These are phyloP conservation scores for Bubo scandiacus DNA, from an alignment of 2,113 vertebrate genomes.

Conservation along the genomic window DNA sequence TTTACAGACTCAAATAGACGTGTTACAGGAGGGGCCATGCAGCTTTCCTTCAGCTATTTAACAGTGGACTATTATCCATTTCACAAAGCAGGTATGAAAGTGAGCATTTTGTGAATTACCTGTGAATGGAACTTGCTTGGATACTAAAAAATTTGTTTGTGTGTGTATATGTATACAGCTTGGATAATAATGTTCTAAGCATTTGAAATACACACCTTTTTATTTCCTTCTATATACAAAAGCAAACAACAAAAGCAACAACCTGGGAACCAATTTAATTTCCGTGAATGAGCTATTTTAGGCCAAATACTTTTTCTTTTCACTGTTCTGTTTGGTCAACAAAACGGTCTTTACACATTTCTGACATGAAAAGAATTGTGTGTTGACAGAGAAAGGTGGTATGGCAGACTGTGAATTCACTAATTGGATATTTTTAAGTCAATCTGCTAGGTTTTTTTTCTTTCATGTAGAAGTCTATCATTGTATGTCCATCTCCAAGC, in stretches of 20 bases:
- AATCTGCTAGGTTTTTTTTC: neutral
- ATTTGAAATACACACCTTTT: neutral
- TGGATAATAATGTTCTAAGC: neutral
- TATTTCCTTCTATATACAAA: neutral
- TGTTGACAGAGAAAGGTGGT: neutral
- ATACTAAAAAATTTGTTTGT: neutral
- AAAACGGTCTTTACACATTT: neutral
- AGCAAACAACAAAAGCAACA: neutral
- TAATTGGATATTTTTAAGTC: neutral
- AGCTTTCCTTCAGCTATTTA: slow-evolving; percentile 92
- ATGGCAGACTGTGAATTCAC: neutral
- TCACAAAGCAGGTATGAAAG: slow-evolving; percentile 90
- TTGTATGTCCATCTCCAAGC: neutral
- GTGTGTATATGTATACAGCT: neutral
- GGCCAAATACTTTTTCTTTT: neutral
- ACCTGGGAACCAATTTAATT: neutral
- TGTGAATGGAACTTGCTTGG: neutral
- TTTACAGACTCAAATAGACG: slow-evolving; percentile 83
- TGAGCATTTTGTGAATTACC: neutral
- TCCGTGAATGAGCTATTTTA: neutral
- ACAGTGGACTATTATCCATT: slow-evolving; percentile 97
- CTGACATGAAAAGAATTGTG: neutral
- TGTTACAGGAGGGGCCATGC: slow-evolving; percentile 94
- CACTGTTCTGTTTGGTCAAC: neutral
- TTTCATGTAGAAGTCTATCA: neutral